Evolutionary conservation across 1,140 invertebrate genomes (phyloP).

Genomic region (Megalopta genalis): DNA sequence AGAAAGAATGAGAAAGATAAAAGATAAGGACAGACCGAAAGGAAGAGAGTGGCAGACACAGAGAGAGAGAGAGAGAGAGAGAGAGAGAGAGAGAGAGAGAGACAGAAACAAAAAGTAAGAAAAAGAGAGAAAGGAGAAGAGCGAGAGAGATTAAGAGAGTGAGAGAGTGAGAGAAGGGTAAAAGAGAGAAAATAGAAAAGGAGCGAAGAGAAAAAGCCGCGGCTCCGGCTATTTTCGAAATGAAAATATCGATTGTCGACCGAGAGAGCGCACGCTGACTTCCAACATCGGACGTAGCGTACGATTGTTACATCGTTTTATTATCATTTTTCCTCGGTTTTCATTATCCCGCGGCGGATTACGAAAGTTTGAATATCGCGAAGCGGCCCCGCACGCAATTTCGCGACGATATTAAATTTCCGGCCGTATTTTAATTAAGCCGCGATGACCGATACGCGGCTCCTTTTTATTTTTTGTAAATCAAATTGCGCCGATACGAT

Average conservation of each 20-base stretch:
- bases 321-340: too few species aligned
- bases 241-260: constrained; percentile 1
- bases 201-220: neutral
- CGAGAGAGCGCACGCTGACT: neutral
- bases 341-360: neutral
- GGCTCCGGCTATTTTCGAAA: neutral
- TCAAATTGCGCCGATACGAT: neutral
- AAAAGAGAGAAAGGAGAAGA: too few species aligned
- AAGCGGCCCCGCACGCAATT: neutral
- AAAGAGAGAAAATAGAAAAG: neutral
- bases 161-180: neutral
- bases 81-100: neutral
- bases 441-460: neutral
- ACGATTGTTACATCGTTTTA: neutral
- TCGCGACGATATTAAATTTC: constrained; percentile 12
- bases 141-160: too few species aligned
- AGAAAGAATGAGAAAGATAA: too few species aligned
- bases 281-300: neutral
- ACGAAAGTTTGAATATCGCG: neutral
- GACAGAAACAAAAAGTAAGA: too few species aligned
- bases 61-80: too few species aligned
- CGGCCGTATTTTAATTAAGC: constrained; percentile 21
- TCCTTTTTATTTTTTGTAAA: neutral
- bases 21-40: too few species aligned
- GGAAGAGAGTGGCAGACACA: too few species aligned